These are phyloP conservation scores for Macrotrachela quadricornifera DNA, from an alignment of 1,140 invertebrate species.

Conservation along the genomic window DNA sequence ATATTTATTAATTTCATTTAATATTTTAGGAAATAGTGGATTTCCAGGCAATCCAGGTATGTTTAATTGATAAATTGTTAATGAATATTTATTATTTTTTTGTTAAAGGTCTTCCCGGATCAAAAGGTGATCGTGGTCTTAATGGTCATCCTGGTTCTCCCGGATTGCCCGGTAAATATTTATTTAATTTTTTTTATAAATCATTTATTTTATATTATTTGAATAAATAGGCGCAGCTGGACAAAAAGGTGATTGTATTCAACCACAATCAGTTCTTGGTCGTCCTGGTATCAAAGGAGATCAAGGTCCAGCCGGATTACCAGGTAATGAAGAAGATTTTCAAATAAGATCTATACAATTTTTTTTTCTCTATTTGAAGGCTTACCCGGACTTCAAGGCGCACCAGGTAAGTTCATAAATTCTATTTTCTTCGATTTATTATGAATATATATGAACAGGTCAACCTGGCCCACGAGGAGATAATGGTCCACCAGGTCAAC, in stretches of 20 bases:
- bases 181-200: too few species aligned
- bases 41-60: background rate
- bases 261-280: background rate
- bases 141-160: background rate
- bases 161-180: background rate
- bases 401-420: background rate
- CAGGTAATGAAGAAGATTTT: slow-evolving; percentile 12
- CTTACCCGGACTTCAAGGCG: background rate
- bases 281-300: background rate
- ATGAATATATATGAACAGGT: background rate
- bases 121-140: slow-evolving; percentile 5
- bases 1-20: background rate
- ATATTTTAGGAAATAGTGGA: background rate
- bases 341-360: slow-evolving; percentile 37
- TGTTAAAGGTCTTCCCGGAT: background rate
- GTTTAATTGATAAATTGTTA: too few species aligned
- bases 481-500: slow-evolving; percentile 7
- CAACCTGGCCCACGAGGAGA: background rate
- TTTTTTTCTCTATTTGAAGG: background rate
- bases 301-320: background rate
- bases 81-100: too few species aligned
- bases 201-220: background rate
- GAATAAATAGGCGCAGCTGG: background rate
- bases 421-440: background rate
- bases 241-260: slow-evolving; percentile 1